Conservation (phyloP, 2,113 vertebrate genomes). For the Coptodon bakossiorum region DNA sequence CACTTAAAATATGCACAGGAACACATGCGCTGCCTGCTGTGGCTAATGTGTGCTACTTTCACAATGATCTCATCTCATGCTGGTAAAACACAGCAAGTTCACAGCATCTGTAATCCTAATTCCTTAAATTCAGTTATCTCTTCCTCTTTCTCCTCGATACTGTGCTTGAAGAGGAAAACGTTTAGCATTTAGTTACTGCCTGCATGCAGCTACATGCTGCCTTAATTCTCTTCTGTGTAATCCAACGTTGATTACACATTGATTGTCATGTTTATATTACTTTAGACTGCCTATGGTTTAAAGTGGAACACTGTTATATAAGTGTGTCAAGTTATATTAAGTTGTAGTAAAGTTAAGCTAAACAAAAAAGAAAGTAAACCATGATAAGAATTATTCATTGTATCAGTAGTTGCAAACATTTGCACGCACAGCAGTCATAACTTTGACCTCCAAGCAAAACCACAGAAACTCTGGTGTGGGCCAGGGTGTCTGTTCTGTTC, state of each 20-base stretch:
- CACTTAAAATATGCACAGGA: not conserved
- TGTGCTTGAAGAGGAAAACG: not conserved
- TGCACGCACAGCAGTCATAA: not conserved
- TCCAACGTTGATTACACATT: not conserved
- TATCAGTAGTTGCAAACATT: not conserved
- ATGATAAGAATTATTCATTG: not conserved
- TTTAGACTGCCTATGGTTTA: not conserved
- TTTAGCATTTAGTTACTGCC: not conserved
- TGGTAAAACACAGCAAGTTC: not conserved
- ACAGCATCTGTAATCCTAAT: conserved; percentile 17
- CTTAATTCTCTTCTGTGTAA: not conserved
- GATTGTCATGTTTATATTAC: not conserved
- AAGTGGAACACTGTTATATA: not conserved
- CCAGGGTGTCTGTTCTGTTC: not conserved
- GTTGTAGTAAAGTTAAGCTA: not conserved
- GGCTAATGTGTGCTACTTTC: not conserved
- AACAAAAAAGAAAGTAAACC: not conserved
- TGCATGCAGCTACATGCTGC: not conserved
- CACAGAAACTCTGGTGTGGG: not conserved
- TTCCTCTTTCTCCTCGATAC: conserved; percentile 38
- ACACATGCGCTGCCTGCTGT: not conserved
- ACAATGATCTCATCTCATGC: conserved; percentile 28
- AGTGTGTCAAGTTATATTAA: accelerated
- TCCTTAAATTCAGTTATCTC: conserved; percentile 34
- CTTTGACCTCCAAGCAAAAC: not conserved